Percentiles rank a stretch among this genome's conserved stretches.
Conservation (phyloP, 2,888 invertebrate species). For the Asteroscopus sphinx region DNA sequence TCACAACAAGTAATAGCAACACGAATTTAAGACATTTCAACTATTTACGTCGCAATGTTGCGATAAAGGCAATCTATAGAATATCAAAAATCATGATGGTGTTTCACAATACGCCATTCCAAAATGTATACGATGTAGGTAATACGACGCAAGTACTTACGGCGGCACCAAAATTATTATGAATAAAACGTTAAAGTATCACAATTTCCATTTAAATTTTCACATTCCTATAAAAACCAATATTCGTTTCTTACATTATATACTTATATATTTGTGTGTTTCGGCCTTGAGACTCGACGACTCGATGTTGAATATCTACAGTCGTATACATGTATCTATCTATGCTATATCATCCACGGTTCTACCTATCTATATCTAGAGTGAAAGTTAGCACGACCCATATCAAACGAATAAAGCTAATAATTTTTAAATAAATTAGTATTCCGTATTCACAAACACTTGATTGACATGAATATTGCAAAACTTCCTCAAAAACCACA, state of each 20-base stretch:
- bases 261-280: conserved; percentile 85
- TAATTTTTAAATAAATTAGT: conserved; percentile 64
- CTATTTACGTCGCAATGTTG: conserved; percentile 72
- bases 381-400: conserved; percentile 89
- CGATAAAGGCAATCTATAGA: conserved; percentile 67
- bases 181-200: conserved; percentile 51
- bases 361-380: conserved; percentile 88
- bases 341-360: conserved; percentile 80
- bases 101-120: conserved; percentile 73
- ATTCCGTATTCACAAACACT: conserved; percentile 65
- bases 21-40: conserved; percentile 36
- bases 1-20: conserved; percentile 51
- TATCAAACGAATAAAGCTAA: conserved; percentile 68
- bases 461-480: conserved; percentile 65
- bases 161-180: conserved; percentile 60
- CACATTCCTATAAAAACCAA: conserved; percentile 75
- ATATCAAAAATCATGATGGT: conserved; percentile 64
- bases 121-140: conserved; percentile 52
- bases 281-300: conserved; percentile 88
- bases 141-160: conserved; percentile 65
- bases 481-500: conserved; percentile 74
- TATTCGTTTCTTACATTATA: conserved; percentile 77
- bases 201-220: conserved; percentile 66
- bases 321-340: conserved; percentile 77
- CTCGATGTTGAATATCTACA: conserved; percentile 88